Evolutionary conservation across 92 coral and sea anemone species (phyloP).

Genomic region (Porites evermanni): DNA sequence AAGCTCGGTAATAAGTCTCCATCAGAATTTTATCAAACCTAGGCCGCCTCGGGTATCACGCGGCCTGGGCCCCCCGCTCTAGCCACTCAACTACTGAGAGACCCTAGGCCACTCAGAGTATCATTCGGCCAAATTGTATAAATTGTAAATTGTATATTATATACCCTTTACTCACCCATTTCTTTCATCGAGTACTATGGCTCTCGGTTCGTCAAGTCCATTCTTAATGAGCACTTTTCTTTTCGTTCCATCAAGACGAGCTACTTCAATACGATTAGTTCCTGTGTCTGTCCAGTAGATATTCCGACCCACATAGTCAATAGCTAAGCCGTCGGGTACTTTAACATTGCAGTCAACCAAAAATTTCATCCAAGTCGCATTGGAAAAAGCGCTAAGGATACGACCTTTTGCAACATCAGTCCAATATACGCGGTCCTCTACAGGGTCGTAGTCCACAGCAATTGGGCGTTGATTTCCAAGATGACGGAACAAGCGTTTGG

Average conservation of each 20-base stretch:
- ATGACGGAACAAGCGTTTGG: constrained; percentile 9
- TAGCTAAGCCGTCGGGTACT: constrained; percentile 53
- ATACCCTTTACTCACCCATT: constrained; percentile 44
- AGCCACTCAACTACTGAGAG: too few species aligned
- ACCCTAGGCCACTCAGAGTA: too few species aligned
- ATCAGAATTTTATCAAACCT: too few species aligned
- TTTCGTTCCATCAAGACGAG: constrained; percentile 50
- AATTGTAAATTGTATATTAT: too few species aligned
- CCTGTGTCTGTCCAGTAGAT: constrained; percentile 65
- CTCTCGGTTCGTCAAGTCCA: constrained; percentile 35
- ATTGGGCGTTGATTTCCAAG: constrained; percentile 29
- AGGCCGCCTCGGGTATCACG: too few species aligned
- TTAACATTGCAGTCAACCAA: constrained; percentile 17
- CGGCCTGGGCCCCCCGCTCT: too few species aligned
- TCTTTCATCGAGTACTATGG: constrained; percentile 23
- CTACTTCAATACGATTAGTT: constrained; percentile 46
- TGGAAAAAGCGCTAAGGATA: constrained; percentile 44
- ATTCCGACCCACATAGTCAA: constrained; percentile 57
- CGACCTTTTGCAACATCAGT: constrained; percentile 18
- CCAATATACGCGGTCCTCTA: constrained; percentile 60
- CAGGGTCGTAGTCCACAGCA: constrained; percentile 56
- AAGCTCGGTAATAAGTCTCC: too few species aligned
- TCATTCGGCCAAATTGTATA: not conserved
- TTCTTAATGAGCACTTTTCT: constrained; percentile 32
- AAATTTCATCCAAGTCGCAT: constrained; percentile 29